Conservation (phyloP, 2,888 invertebrate genomes). For the Periphyllus acericola region DNA sequence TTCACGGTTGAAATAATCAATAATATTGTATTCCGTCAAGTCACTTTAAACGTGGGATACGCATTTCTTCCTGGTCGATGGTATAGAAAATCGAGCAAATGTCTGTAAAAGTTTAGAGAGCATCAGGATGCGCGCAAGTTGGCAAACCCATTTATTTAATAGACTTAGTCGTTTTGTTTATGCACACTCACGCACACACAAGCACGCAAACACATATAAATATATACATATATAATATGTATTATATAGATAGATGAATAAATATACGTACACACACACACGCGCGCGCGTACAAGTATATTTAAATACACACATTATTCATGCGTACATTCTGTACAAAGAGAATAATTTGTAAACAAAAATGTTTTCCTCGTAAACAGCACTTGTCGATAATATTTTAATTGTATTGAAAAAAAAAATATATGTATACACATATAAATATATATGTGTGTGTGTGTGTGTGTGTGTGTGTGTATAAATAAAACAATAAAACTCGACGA, state of each 20-base stretch:
- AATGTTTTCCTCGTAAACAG: neutral
- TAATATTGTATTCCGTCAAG: slow-evolving; percentile 21
- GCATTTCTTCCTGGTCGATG: slow-evolving; percentile 34
- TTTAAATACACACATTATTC: neutral
- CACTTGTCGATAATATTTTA: slow-evolving; percentile 45
- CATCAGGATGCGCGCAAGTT: slow-evolving; percentile 20
- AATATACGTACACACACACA: neutral
- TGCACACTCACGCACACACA: neutral
- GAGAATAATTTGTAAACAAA: slow-evolving; percentile 21
- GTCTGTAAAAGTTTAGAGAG: slow-evolving; percentile 52
- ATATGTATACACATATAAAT: no score
- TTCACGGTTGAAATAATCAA: slow-evolving; percentile 25
- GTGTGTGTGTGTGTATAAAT: neutral
- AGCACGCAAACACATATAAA: neutral
- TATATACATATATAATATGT: neutral
- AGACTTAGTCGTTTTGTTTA: slow-evolving; percentile 37
- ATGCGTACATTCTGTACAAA: neutral
- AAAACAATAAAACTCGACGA: slow-evolving; percentile 21
- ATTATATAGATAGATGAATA: neutral
- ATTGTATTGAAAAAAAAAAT: slow-evolving; percentile 12
- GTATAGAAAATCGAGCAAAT: slow-evolving; percentile 40
- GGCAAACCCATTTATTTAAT: slow-evolving; percentile 54
- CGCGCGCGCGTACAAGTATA: neutral
- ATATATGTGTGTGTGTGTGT: no score
- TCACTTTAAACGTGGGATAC: slow-evolving; percentile 25